Evolutionary conservation across 2,888 invertebrate species (phyloP).

Genomic region (Cantharis lateralis): DNA sequence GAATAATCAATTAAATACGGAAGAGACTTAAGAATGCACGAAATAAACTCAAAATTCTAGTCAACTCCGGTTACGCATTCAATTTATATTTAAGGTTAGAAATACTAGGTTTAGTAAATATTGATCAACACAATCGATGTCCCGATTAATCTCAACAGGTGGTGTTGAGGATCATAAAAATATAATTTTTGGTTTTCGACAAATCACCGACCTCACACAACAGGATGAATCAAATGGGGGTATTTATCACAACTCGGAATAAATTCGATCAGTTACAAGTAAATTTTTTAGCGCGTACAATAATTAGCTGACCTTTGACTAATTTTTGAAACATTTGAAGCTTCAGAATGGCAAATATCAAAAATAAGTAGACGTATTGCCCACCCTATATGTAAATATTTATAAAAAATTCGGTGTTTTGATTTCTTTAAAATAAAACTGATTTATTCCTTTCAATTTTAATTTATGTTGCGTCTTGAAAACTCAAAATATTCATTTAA

Average conservation of each 20-base stretch:
- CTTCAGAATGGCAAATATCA: no score
- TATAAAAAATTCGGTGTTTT: no score
- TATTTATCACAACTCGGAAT: slow-evolving; percentile 89
- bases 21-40: not conserved
- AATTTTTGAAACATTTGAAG: slow-evolving; percentile 53
- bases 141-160: not conserved
- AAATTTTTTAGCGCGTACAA: no score
- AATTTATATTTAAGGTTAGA: not conserved
- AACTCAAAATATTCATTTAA: not conserved
- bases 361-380: no score
- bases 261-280: slow-evolving; percentile 82
- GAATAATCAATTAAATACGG: not conserved
- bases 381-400: no score
- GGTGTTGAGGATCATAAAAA: not conserved
- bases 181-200: no score
- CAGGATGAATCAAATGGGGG: no score
- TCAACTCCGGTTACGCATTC: not conserved
- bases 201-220: no score
- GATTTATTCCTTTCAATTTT: no score
- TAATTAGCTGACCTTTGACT: no score
- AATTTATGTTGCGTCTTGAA: no score
- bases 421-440: no score
- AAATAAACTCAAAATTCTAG: not conserved
- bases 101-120: not conserved
- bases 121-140: not conserved